These are phyloP conservation scores for Alloscopus bannaensis DNA, from an alignment of 2,888 invertebrate genomes.

Conservation along the genomic window DNA sequence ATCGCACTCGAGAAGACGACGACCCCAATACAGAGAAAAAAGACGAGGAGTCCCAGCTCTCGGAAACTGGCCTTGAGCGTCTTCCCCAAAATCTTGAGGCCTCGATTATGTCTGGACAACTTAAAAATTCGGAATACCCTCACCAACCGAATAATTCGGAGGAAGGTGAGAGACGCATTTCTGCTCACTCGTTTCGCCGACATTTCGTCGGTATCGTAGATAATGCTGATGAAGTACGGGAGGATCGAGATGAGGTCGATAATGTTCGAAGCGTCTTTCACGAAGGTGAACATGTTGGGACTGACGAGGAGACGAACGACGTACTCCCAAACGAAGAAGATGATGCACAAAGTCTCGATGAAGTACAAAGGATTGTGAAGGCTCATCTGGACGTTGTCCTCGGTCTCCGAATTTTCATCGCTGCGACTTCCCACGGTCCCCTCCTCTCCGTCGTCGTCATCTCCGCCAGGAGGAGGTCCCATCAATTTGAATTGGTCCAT, in stretches of 20 bases:
- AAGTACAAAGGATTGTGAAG: conserved; percentile 79
- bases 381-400: conserved; percentile 74
- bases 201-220: background rate
- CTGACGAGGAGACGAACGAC: conserved; percentile 75
- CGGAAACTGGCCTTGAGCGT: conserved; percentile 78
- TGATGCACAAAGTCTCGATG: conserved; percentile 78
- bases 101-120: conserved; percentile 78
- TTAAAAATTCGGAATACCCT: conserved; percentile 79
- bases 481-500: too few relatives aligned
- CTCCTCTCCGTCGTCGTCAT: conserved; percentile 52
- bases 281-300: conserved; percentile 77
- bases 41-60: conserved; percentile 78
- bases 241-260: conserved; percentile 79
- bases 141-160: conserved; percentile 77
- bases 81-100: conserved; percentile 78
- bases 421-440: conserved; percentile 64
- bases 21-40: conserved; percentile 77
- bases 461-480: too few relatives aligned
- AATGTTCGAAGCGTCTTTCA: conserved; percentile 78
- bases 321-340: conserved; percentile 78
- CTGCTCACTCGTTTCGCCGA: background rate
- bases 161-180: conserved; percentile 75
- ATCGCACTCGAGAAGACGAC: conserved; percentile 58
- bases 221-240: conserved; percentile 74
- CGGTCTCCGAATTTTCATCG: conserved; percentile 77